These are phyloP conservation scores for Eugnorisma glareosa DNA, from an alignment of 2,888 invertebrate species.

Conservation along the genomic window DNA sequence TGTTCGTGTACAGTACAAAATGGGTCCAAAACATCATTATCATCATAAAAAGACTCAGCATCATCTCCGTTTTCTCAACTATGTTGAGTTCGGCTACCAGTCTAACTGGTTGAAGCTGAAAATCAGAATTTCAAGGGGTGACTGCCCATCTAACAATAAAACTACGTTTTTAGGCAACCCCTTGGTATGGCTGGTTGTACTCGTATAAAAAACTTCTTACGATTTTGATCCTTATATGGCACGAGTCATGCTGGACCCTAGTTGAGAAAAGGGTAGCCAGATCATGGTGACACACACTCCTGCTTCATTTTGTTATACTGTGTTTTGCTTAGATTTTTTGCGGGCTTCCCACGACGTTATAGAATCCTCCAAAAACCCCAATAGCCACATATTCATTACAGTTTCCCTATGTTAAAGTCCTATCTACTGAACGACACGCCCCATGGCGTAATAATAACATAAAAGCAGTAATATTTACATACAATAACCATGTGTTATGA, in stretches of 20 bases:
- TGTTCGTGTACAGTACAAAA: not conserved
- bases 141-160: not conserved
- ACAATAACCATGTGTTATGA: constrained; percentile 19
- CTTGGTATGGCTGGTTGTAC: not conserved
- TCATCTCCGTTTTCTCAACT: not conserved
- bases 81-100: not conserved
- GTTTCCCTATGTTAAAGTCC: constrained; percentile 7
- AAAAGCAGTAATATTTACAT: constrained; percentile 25
- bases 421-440: not conserved
- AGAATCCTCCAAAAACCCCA: not conserved
- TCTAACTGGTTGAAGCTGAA: not conserved
- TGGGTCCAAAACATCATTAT: not conserved
- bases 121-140: not conserved
- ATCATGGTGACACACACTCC: not conserved
- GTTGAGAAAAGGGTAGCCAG: no score
- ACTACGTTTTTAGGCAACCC: not conserved
- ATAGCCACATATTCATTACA: not conserved
- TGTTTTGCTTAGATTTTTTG: not conserved
- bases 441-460: not conserved
- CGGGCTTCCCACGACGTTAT: not conserved
- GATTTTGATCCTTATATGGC: not conserved
- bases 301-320: not conserved
- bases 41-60: not conserved
- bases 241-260: no score
- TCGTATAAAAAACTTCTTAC: no score